These are phyloP conservation scores for Drosophila cardini DNA, from an alignment of 1,140 invertebrate species.

Conservation along the genomic window DNA sequence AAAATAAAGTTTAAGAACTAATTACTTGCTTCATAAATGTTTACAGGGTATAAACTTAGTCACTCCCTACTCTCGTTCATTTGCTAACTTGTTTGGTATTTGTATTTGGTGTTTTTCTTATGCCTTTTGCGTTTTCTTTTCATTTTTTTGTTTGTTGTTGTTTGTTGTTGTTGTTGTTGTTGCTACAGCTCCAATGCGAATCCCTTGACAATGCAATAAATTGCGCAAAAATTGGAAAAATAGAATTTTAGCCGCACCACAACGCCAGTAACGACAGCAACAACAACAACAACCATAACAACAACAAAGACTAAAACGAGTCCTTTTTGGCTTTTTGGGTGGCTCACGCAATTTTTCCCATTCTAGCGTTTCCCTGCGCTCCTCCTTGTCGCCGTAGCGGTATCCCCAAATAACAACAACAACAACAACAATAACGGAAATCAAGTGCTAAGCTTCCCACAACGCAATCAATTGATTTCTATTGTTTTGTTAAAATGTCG, in stretches of 20 bases:
- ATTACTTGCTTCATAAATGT: neutral
- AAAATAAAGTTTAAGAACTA: too few species aligned
- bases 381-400: conserved; percentile 8
- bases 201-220: conserved; percentile 83
- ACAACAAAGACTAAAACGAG: conserved; percentile 51
- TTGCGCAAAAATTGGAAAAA: conserved; percentile 81
- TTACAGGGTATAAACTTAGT: conserved; percentile 12
- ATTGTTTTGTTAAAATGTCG: conserved; percentile 83
- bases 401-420: conserved; percentile 26
- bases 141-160: conserved; percentile 25
- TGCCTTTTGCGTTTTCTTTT: conserved; percentile 63
- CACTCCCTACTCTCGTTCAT: neutral
- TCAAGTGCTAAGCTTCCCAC: conserved; percentile 82
- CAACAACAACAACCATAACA: conserved; percentile 41
- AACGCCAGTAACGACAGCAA: conserved; percentile 65
- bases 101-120: conserved; percentile 78
- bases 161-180: conserved; percentile 44
- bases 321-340: conserved; percentile 39
- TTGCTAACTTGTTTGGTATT: conserved; percentile 61
- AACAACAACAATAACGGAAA: conserved; percentile 58
- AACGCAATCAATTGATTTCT: conserved; percentile 83
- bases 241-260: conserved; percentile 78
- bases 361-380: conserved; percentile 7
- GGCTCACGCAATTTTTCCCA: conserved; percentile 39
- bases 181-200: conserved; percentile 53